Evolutionary conservation across 2,888 invertebrate species (phyloP).

Genomic region (Apodemia duryi): DNA sequence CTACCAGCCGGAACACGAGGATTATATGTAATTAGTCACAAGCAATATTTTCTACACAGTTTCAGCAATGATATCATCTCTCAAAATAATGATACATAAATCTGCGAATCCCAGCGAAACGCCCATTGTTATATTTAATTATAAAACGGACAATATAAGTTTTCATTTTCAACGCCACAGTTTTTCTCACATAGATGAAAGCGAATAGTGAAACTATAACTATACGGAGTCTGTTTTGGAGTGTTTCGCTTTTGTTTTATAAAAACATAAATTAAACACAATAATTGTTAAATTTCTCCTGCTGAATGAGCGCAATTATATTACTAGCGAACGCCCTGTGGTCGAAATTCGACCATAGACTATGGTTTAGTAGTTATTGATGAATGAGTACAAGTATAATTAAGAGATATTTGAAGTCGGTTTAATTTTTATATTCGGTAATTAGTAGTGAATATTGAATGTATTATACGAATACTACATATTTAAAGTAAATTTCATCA

Average conservation of each 20-base stretch:
- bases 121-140: slow-evolving; percentile 11
- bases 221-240: background rate
- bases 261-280: background rate
- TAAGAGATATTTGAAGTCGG: no score
- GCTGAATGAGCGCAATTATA: background rate
- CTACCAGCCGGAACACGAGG: no score
- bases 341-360: no score
- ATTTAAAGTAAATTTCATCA: no score
- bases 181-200: slow-evolving; percentile 10
- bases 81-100: slow-evolving; percentile 2
- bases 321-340: no score
- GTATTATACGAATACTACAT: no score
- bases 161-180: background rate
- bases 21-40: background rate
- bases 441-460: no score
- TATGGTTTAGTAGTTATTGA: no score
- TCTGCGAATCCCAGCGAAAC: background rate
- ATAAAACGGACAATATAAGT: slow-evolving; percentile 9
- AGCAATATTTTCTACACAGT: background rate
- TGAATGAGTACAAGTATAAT: no score
- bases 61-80: slow-evolving; percentile 3
- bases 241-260: slow-evolving; percentile 2
- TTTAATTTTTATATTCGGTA: no score
- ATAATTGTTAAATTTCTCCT: background rate
- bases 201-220: slow-evolving; percentile 1